Base-by-base conservation (phyloP, 2,797 vertebrate species). In the Xenops minutus region DNA sequence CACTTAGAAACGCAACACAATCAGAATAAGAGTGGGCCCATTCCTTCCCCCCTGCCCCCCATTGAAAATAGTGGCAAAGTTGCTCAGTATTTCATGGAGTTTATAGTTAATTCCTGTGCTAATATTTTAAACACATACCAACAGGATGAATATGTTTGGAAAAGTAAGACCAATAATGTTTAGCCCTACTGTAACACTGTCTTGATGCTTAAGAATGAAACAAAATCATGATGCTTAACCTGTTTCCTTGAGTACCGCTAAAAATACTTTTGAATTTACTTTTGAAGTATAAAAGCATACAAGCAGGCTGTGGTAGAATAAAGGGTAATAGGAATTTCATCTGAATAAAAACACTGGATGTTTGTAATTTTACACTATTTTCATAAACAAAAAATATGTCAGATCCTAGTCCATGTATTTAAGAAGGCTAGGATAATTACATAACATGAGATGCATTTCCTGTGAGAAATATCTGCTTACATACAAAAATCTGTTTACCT, bases 1-100 rank as follows among this genome's bases (percentile, higher is more conserved):
- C 89, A 67, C 76, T 93, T 95, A 90, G 56, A 83, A 92, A 92
- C 95, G 49, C 36, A 82, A 66, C 61, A 54, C 12, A 73, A 23
- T 82, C 44, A 37, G 41, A 85, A 27, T 32, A 56, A 56, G 49
- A 84, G 22, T 26, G 23, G 20, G 22, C 24, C 10, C 2, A 4
- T 39, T 72, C 8, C 6, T 72, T 10, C 22, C 21, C 19, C 43
- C 19, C 43, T 20, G 9, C 21, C 5, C 6, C 2, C 4, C 2
- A 2, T 18, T 59, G 21, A 73, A 66, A 27, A 29, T 68, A 72
- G 64, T 36, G 34, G 26, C 4, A 10, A 84, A 87, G 66, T 66
- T 66, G 7, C 19, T 56, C 30, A 49, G 10, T 72, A 22, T 75
- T 86, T 88, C 71, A 52, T 74, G 30, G 12, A 80, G 3, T n/a